Percentiles rank a stretch among this genome's conserved stretches.
These are phyloP conservation scores for Microchrysa polita DNA, from an alignment of 2,888 invertebrate genomes.

Conservation along the genomic window DNA sequence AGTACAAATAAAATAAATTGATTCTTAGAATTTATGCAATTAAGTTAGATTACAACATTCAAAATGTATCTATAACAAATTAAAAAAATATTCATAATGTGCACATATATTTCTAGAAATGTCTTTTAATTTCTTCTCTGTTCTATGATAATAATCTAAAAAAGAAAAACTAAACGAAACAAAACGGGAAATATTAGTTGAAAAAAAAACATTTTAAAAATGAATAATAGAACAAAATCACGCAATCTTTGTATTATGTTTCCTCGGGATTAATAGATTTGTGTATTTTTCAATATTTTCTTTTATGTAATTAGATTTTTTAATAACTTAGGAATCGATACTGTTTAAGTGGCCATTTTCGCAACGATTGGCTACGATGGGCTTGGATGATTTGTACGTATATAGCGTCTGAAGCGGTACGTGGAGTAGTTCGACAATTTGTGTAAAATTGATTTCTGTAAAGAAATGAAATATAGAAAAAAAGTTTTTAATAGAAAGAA, in stretches of 20 bases:
- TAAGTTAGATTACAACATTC: constrained; percentile 37
- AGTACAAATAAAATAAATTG: too few relatives aligned
- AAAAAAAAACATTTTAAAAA: too few relatives aligned
- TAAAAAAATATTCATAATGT: constrained; percentile 1
- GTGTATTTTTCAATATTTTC: background rate
- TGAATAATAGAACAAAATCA: too few relatives aligned
- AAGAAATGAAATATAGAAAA: constrained; percentile 54
- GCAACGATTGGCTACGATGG: constrained; percentile 52
- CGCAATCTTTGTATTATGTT: too few relatives aligned
- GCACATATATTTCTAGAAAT: background rate
- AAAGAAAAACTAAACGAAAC: too few relatives aligned
- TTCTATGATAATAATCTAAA: too few relatives aligned
- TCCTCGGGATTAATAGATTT: too few relatives aligned
- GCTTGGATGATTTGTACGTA: constrained; percentile 63
- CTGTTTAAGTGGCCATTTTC: constrained; percentile 53
- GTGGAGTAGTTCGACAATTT: constrained; percentile 86
- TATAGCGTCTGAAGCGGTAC: constrained; percentile 88
- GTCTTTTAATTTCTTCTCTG: background rate
- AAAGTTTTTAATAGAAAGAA: too few relatives aligned
- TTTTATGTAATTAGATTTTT: constrained; percentile 29
- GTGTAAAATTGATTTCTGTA: constrained; percentile 84
- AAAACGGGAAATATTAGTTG: too few relatives aligned
- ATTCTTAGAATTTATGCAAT: background rate
- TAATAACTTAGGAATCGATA: constrained; percentile 25
- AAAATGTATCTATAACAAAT: constrained; percentile 27